A percentile compares a stretch with the other conserved stretches of the same genome.
Evolutionary conservation across 2,888 invertebrate genomes (phyloP).

Genomic region (Timandra comae): DNA sequence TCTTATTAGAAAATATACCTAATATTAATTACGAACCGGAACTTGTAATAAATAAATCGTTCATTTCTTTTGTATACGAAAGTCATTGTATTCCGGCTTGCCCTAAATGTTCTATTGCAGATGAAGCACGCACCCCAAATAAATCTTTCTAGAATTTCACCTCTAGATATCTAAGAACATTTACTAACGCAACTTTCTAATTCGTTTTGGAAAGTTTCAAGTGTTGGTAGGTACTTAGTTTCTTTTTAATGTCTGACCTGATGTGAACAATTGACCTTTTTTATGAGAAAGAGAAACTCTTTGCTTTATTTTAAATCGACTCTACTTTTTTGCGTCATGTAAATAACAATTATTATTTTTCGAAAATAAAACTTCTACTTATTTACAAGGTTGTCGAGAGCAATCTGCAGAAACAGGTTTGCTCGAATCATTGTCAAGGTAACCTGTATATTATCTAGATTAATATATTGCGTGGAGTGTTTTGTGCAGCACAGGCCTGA

Average conservation of each 20-base stretch:
- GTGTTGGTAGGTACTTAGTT: not conserved
- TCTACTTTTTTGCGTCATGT: not conserved
- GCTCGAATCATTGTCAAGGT: constrained; percentile 13
- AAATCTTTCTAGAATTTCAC: not conserved
- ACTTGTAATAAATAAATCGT: too few relatives aligned
- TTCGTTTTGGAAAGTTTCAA: constrained; percentile 1
- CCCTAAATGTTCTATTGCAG: too few relatives aligned
- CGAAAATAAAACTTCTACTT: not conserved
- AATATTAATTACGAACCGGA: too few relatives aligned
- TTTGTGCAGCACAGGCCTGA: not conserved
- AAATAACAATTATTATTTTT: not conserved
- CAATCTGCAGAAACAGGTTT: constrained; percentile 20
- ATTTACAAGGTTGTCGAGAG: constrained; percentile 16
- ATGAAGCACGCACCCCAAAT: too few relatives aligned
- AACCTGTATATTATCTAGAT: constrained; percentile 7
- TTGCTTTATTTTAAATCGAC: not conserved
- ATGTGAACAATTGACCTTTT: not conserved
- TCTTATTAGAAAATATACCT: too few relatives aligned
- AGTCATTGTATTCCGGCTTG: too few relatives aligned
- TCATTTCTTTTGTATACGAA: too few relatives aligned
- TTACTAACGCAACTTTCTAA: not conserved
- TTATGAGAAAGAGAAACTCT: not conserved
- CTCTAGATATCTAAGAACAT: not conserved
- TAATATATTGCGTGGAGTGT: not conserved
- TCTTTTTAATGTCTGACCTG: not conserved